Evolutionary conservation across 2,797 vertebrate genomes (phyloP).

Genomic region (Acrocephalus scirpaceus): DNA sequence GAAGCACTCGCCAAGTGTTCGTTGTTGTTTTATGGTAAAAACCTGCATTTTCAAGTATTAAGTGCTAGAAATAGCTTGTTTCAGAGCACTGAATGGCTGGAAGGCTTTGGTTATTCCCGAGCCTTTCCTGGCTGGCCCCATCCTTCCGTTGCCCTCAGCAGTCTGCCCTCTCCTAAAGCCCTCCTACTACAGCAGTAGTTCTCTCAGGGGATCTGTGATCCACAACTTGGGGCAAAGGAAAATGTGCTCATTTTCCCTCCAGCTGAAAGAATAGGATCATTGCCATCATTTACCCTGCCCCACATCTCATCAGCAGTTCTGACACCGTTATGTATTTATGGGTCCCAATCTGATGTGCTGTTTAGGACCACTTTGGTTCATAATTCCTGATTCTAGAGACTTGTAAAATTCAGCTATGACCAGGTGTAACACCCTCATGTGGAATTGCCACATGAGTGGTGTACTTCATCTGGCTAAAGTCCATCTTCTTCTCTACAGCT

Average conservation of each 20-base stretch:
- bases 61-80: background rate
- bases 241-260: background rate
- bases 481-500: background rate
- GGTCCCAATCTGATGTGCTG: background rate
- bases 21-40: background rate
- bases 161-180: background rate
- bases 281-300: background rate
- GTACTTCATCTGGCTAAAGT: background rate
- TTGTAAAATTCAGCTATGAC: background rate
- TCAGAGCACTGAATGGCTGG: background rate
- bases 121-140: background rate
- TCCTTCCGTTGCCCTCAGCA: background rate
- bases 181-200: background rate
- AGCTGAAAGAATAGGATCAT: background rate
- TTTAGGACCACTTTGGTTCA: background rate
- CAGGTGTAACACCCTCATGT: background rate
- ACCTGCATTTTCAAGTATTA: background rate
- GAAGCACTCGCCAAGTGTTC: background rate
- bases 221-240: background rate
- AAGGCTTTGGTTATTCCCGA: background rate
- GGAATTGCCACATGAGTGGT: background rate
- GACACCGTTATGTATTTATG: background rate
- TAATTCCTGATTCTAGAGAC: background rate
- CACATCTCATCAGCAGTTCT: background rate
- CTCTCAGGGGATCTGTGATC: background rate